Conservation (phyloP, 2,113 vertebrate species). For the Cebus imitator region DNA sequence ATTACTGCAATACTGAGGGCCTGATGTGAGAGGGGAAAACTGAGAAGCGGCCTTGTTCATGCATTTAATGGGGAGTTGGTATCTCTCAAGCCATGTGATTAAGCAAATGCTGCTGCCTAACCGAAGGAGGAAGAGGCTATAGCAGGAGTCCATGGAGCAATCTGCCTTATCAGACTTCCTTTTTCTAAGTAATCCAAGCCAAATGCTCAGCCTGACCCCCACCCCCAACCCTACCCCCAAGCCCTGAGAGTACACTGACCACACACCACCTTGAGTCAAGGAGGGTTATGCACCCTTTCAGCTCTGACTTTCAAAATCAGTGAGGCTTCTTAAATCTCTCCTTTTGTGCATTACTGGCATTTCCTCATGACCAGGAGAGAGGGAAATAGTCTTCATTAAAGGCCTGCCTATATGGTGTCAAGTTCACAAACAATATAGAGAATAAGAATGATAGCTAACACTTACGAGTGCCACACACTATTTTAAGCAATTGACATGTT, state of each 20-base stretch:
- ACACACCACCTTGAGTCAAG: background rate
- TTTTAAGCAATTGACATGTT: background rate
- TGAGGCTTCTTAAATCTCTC: background rate
- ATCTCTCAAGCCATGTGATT: background rate
- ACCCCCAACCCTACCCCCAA: background rate
- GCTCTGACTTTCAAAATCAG: background rate
- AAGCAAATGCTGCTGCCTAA: background rate
- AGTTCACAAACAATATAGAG: background rate
- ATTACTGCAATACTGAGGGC: background rate
- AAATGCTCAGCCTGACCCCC: background rate
- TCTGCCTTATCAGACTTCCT: slow-evolving; percentile 14
- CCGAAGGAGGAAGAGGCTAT: background rate
- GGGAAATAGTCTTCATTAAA: background rate
- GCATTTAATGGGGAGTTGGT: background rate
- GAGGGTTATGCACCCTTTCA: background rate
- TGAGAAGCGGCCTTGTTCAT: background rate
- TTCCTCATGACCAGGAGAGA: background rate
- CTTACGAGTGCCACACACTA: background rate
- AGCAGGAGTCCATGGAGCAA: background rate
- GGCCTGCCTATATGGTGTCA: background rate
- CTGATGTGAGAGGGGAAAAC: background rate
- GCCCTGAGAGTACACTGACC: background rate
- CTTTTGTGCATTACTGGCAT: background rate
- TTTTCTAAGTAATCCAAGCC: slow-evolving; percentile 11
- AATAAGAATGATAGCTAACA: background rate